Base-by-base conservation (phyloP, 2,113 vertebrate species). In the Hippocampus mohnikei region DNA sequence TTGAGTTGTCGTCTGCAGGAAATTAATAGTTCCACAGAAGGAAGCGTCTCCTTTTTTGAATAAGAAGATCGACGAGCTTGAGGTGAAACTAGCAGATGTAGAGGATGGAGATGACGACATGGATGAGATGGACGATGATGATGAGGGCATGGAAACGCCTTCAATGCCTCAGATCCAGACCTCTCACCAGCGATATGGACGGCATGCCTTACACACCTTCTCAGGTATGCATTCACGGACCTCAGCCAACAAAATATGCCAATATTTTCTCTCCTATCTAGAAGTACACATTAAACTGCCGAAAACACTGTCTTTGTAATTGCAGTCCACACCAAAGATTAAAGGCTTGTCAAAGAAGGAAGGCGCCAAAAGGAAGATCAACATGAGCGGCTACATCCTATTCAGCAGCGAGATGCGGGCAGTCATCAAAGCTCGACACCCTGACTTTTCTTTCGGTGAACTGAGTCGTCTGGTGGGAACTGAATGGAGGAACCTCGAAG, bases 351-450 rank as follows among this genome's bases (percentile, higher is more conserved):
- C 94, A 73, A 98, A 98, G 90, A 99, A 99, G 77, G 97, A 99
- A 86, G 94, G 97, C 64, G 95, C 96, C 67, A 99, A 98, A 89
- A 92, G 97, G 85, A 99, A 98, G 93, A 99, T 98, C 92, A 99
- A 99, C 92, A 98, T 98, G 96, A 99, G 97, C 71, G 97, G 97
- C 83, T 99, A 99, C 80, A 99, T 99, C 88, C 90, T 99, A 75
- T 99, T 99, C 90, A 99, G 97, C 93, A 99, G 97, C 69, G 97
- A 99, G 85, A 98, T 99, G 96, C 94, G 97, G 85, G 94, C 97
- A 33, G 95, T 99, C 62, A 98, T 99, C 84, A 99, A 99, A 89
- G 96, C 96, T 78, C 94, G 95, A 70, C 95, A 99, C 81, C 97
- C 97, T 41, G 97, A 99, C 85, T 99, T 92, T 85, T 98, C 97